Conservation (phyloP, 2,113 vertebrate genomes). For the Aphyosemion australe region DNA sequence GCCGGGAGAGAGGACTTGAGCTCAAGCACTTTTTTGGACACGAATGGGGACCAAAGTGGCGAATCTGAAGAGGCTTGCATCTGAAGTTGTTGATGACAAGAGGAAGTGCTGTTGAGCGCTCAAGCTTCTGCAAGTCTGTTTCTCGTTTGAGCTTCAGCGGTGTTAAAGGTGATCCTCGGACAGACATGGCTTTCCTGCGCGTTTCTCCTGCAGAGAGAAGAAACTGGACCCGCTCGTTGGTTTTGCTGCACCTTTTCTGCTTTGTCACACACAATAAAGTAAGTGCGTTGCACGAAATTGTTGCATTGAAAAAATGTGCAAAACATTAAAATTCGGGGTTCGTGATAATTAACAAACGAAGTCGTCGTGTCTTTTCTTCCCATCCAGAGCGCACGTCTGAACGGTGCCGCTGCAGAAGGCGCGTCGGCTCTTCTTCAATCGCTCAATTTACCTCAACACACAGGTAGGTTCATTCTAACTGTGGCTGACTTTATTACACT, state of each 20-base stretch:
- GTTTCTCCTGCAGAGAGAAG: constrained; percentile 25
- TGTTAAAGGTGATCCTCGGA: constrained; percentile 37
- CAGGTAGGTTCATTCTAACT: constrained; percentile 55
- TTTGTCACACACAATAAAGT: constrained; percentile 52
- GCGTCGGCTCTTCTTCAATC: constrained; percentile 55
- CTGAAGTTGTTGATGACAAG: constrained; percentile 51
- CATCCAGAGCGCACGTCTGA: constrained; percentile 43
- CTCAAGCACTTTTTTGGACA: constrained; percentile 45
- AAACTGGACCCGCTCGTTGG: constrained; percentile 11
- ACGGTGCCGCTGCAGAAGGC: constrained; percentile 26
- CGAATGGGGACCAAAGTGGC: constrained; percentile 52
- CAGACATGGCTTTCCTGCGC: constrained; percentile 56
- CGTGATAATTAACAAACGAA: constrained; percentile 10
- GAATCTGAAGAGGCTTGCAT: constrained; percentile 21
- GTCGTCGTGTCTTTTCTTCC: not conserved
- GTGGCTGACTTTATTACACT: too few relatives aligned
- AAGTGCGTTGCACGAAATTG: constrained; percentile 44
- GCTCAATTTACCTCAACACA: constrained; percentile 69
- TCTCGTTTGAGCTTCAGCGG: not conserved
- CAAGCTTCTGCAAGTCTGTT: not conserved
- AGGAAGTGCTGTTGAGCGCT: constrained; percentile 6
- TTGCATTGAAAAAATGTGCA: constrained; percentile 17
- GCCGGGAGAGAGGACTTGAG: constrained; percentile 40
- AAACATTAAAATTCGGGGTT: constrained; percentile 2
- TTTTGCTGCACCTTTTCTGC: constrained; percentile 60